These are phyloP conservation scores for Tineola bisselliella DNA, from an alignment of 2,888 invertebrate species.

Conservation along the genomic window DNA sequence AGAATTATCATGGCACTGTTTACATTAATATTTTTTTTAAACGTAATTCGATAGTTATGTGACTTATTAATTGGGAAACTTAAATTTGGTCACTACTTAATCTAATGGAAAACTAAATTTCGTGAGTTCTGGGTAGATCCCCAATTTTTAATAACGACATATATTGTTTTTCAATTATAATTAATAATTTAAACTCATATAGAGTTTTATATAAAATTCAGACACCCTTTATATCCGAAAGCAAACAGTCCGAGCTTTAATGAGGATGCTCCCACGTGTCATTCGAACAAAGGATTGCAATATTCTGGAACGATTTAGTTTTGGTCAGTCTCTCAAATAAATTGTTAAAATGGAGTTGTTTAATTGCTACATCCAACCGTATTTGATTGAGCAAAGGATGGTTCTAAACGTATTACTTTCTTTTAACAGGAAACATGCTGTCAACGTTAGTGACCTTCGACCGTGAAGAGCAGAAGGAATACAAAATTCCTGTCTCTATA, in stretches of 20 bases:
- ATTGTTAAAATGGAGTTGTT: neutral
- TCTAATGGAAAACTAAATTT: neutral
- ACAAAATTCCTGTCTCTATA: conserved; percentile 88
- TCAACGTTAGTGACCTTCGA: conserved; percentile 82
- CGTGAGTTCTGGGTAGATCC: neutral
- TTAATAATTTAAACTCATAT: too few relatives aligned
- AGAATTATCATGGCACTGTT: too few relatives aligned
- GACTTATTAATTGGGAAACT: too few relatives aligned
- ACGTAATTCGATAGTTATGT: too few relatives aligned
- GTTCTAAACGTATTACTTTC: neutral
- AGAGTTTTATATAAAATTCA: neutral
- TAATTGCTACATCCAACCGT: too few relatives aligned
- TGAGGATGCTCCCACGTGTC: conserved; percentile 14
- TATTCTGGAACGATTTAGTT: neutral
- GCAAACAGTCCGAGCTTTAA: conserved; percentile 4
- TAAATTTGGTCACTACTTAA: too few relatives aligned
- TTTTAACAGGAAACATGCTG: conserved; percentile 66
- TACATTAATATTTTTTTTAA: too few relatives aligned
- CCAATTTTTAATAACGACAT: neutral
- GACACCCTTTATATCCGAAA: neutral
- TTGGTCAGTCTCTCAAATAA: neutral
- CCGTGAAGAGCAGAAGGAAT: conserved; percentile 87
- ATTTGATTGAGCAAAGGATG: too few relatives aligned
- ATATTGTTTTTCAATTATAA: too few relatives aligned
- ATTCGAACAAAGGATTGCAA: conserved; percentile 11